Conservation (phyloP, 2,888 invertebrate genomes). For the Eupithecia subumbrata region DNA sequence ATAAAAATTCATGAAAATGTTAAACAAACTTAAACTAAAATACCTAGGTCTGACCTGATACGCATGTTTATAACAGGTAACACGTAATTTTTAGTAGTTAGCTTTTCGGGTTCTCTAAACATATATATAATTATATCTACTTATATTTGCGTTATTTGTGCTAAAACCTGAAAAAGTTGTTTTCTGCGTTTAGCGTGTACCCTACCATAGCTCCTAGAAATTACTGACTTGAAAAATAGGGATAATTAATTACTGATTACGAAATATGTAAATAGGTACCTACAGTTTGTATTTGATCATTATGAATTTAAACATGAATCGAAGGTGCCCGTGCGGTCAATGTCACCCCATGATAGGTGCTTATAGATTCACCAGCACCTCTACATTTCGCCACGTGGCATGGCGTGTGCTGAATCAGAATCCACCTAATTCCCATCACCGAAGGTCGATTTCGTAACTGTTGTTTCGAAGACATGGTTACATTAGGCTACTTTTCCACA, state of each 20-base stretch:
- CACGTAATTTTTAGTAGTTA: too few relatives aligned
- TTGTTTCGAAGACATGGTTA: not conserved
- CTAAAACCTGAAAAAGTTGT: not conserved
- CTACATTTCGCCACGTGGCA: not conserved
- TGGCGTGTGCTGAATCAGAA: not conserved
- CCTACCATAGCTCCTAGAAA: not conserved
- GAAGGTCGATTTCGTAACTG: slow-evolving; percentile 1
- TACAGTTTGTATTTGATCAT: too few relatives aligned
- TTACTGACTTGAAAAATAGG: too few relatives aligned
- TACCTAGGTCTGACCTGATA: too few relatives aligned
- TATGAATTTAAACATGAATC: not conserved
- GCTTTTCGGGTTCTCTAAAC: too few relatives aligned
- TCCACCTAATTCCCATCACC: not conserved
- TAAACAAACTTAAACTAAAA: too few relatives aligned
- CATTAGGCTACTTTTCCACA: not conserved
- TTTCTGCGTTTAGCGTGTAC: not conserved
- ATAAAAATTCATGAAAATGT: too few relatives aligned
- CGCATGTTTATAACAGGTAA: too few relatives aligned
- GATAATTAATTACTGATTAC: too few relatives aligned
- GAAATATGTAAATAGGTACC: too few relatives aligned
- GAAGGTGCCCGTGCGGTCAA: slow-evolving; percentile 18
- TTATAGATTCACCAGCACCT: not conserved
- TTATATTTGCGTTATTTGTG: too few relatives aligned
- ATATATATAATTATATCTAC: too few relatives aligned
- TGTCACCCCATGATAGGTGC: slow-evolving; percentile 10